Evolutionary conservation across 92 coral and sea anemone genomes (phyloP).

Genomic region (Montipora capitata): DNA sequence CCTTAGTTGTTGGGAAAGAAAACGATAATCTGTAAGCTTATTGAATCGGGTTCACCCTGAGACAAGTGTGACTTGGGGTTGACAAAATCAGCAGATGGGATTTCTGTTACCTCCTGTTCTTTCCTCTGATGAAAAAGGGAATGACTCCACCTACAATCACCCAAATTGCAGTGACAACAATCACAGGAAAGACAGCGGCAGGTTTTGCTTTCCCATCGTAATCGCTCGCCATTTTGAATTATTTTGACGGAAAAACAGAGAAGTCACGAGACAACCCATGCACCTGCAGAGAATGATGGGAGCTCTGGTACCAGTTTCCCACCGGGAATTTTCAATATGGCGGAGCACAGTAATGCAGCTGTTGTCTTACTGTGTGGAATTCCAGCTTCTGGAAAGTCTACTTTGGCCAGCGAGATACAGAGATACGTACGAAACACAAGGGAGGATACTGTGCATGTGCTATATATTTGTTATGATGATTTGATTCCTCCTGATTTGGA

Average conservation of each 20-base stretch:
- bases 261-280: constrained; percentile 7
- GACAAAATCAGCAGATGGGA: no score
- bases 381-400: constrained; percentile 94
- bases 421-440: constrained; percentile 40
- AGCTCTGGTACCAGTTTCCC: constrained; percentile 2
- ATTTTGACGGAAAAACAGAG: constrained; percentile 12
- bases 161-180: constrained; percentile 94
- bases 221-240: constrained; percentile 70
- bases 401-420: constrained; percentile 71
- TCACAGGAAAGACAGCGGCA: constrained; percentile 84
- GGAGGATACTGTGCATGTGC: constrained; percentile 57
- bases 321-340: constrained; percentile 63
- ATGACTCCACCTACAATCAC: constrained; percentile 86
- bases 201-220: constrained; percentile 65
- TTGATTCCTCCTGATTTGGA: constrained; percentile 84
- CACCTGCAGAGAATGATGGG: constrained; percentile 10
- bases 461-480: constrained; percentile 92
- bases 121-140: constrained; percentile 95
- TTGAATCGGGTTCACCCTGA: no score
- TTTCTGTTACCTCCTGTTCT: constrained; percentile 85
- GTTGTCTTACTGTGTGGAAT: constrained; percentile 83
- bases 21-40: no score
- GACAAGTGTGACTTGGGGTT: no score
- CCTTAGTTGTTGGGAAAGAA: background rate
- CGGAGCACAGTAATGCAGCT: constrained; percentile 62